These are phyloP conservation scores for Cinclus cinclus DNA, from an alignment of 2,113 vertebrate species.

Conservation along the genomic window DNA sequence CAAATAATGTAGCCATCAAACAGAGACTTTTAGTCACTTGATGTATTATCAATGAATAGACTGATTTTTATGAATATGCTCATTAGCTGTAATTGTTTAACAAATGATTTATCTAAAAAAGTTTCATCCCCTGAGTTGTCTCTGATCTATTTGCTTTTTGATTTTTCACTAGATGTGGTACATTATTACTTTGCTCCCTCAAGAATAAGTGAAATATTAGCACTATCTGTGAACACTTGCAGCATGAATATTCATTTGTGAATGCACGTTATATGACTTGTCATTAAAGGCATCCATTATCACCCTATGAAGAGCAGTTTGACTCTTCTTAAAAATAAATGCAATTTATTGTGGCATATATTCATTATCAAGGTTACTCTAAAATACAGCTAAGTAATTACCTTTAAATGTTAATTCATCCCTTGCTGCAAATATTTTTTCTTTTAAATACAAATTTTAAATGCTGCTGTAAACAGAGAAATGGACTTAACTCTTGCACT, in stretches of 20 bases:
- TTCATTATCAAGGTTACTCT: slow-evolving; percentile 25
- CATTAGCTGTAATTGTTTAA: slow-evolving; percentile 65
- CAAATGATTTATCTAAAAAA: slow-evolving; percentile 53
- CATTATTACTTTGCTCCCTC: neutral
- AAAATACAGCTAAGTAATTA: slow-evolving; percentile 29
- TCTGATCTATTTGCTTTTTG: slow-evolving; percentile 39
- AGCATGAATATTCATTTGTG: slow-evolving; percentile 46
- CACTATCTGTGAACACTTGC: neutral
- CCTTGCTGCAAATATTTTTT: slow-evolving; percentile 5
- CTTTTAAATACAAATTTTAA: neutral
- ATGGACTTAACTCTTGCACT: neutral
- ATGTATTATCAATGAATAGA: slow-evolving; percentile 55
- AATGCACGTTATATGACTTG: neutral
- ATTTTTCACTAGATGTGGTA: slow-evolving; percentile 28
- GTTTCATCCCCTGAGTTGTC: slow-evolving; percentile 26
- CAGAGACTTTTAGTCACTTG: slow-evolving; percentile 41
- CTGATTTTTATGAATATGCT: slow-evolving; percentile 67
- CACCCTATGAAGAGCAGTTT: neutral
- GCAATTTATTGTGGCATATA: slow-evolving; percentile 10
- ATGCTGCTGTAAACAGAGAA: neutral
- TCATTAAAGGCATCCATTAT: slow-evolving; percentile 38
- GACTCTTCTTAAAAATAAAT: neutral
- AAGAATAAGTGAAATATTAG: slow-evolving; percentile 47
- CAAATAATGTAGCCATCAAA: slow-evolving; percentile 55
- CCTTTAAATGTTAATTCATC: slow-evolving; percentile 31